Percentiles rank a stretch among this genome's conserved stretches.
Conservation (phyloP, 1,140 invertebrate genomes). For the Psilanteris sp. region DNA sequence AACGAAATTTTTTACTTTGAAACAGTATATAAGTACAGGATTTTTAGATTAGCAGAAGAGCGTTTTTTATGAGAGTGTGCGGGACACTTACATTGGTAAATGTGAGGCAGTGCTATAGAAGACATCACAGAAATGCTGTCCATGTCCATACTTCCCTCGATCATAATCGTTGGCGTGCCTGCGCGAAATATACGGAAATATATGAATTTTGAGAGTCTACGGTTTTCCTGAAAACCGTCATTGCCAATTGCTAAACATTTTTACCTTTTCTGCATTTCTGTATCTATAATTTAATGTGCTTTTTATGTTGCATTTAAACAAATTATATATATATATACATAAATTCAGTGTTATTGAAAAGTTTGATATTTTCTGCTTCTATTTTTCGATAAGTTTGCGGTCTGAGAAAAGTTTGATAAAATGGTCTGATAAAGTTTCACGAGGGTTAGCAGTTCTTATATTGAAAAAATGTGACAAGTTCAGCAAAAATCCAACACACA, state of each 20-base stretch:
- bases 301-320: conserved; percentile 61
- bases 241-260: conserved; percentile 41
- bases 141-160: conserved; percentile 84
- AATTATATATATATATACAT: too few species aligned
- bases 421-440: conserved; percentile 21
- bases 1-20: conserved; percentile 8
- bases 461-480: conserved; percentile 45
- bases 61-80: conserved; percentile 38
- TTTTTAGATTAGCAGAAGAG: conserved; percentile 20
- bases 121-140: conserved; percentile 88
- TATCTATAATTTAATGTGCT: conserved; percentile 55
- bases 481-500: conserved; percentile 33
- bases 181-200: conserved; percentile 73
- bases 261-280: too few species aligned
- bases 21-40: conserved; percentile 29
- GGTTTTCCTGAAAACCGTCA: conserved; percentile 33
- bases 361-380: not conserved
- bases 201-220: conserved; percentile 41
- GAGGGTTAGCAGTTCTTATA: conserved; percentile 44
- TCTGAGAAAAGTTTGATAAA: conserved; percentile 27
- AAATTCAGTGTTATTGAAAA: too few species aligned
- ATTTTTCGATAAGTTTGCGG: conserved; percentile 7
- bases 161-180: conserved; percentile 84
- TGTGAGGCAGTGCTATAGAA: conserved; percentile 86
- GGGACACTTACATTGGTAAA: conserved; percentile 88